Evolutionary conservation across 2,888 invertebrate genomes (phyloP).

Genomic region (Vannuccia rotundouncinata): DNA sequence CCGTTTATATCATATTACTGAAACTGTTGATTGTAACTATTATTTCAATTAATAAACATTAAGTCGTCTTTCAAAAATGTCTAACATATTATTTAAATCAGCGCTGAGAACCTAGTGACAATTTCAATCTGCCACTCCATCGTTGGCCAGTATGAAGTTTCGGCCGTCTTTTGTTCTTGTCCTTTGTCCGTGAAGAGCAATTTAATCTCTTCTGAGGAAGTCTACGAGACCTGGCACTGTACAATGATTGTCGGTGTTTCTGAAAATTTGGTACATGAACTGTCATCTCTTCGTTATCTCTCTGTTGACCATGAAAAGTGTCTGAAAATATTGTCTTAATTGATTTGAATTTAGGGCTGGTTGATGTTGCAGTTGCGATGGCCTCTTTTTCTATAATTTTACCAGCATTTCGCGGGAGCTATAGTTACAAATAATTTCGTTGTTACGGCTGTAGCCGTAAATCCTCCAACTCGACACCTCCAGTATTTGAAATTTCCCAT

Average conservation of each 20-base stretch:
- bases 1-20: no score
- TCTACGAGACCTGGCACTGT: constrained; percentile 1
- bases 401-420: no score
- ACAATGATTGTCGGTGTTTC: constrained; percentile 16
- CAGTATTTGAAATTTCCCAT: constrained; percentile 17
- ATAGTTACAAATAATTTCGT: background rate
- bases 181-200: no score
- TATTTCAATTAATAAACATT: no score
- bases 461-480: constrained; percentile 15
- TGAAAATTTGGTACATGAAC: constrained; percentile 21
- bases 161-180: constrained; percentile 23
- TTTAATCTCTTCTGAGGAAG: no score
- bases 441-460: constrained; percentile 5
- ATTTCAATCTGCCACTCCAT: constrained; percentile 18
- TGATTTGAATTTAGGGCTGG: constrained; percentile 22
- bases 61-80: no score
- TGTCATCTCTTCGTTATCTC: constrained; percentile 15
- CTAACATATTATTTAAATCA: no score
- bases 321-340: constrained; percentile 21
- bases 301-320: constrained; percentile 21
- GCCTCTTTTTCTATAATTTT: background rate
- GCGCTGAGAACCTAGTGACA: no score
- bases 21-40: no score
- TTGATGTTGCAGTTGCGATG: background rate
- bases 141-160: constrained; percentile 17